phyloP scores from a whole-genome alignment of 2,113 vertebrate genomes.

The Gadus macrocephalus region DNA sequence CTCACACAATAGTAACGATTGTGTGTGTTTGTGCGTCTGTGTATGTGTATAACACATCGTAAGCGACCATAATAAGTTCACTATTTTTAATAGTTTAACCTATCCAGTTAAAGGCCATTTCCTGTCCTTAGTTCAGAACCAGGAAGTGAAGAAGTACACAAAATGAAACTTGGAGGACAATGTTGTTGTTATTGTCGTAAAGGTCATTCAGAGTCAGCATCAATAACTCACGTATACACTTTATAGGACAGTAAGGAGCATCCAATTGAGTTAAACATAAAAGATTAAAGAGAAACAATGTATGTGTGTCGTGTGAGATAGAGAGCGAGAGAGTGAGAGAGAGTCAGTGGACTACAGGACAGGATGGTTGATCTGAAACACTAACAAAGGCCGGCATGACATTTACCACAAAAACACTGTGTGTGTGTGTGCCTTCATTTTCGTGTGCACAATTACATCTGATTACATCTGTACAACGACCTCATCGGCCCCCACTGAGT shows the following conservation, averaged over 20 bases:
- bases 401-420: conserved; percentile 15
- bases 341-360: background rate
- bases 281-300: background rate
- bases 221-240: too few species aligned
- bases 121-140: too few species aligned
- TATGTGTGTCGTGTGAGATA: background rate
- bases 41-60: background rate
- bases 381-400: conserved; percentile 29
- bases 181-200: too few species aligned
- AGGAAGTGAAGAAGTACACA: too few species aligned
- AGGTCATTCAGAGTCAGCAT: too few species aligned
- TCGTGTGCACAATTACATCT: conserved; percentile 31
- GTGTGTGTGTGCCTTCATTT: conserved; percentile 5
- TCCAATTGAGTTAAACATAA: too few species aligned
- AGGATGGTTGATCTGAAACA: conserved; percentile 10
- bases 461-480: conserved; percentile 38
- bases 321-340: background rate
- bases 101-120: too few species aligned
- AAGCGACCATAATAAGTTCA: too few species aligned
- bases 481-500: conserved; percentile 49
- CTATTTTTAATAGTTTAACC: too few species aligned
- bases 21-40: conserved; percentile 1
- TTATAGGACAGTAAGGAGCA: too few species aligned
- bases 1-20: background rate
- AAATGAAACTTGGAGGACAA: too few species aligned